Evolutionary conservation across 2,888 invertebrate genomes (phyloP).

Genomic region (Tenthredo amoena): DNA sequence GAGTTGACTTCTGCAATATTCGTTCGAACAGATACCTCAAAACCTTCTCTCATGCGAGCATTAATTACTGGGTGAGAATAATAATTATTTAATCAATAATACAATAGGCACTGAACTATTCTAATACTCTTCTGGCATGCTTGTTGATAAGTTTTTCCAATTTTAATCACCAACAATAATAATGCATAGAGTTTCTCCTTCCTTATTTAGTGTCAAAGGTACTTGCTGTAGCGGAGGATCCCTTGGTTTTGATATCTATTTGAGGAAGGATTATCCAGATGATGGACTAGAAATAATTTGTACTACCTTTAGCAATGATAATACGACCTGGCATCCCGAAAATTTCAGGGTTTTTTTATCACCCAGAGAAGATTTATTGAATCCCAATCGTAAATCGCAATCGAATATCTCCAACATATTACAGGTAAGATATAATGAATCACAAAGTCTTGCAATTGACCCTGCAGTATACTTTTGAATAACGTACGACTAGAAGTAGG

Average conservation of each 20-base stretch:
- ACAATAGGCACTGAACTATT: background rate
- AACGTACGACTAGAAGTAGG: too few species aligned
- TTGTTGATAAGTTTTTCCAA: background rate
- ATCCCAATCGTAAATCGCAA: background rate
- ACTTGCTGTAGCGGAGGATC: slow-evolving; percentile 59
- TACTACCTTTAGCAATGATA: slow-evolving; percentile 7
- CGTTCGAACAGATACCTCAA: slow-evolving; percentile 60
- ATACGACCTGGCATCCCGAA: background rate
- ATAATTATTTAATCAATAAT: background rate
- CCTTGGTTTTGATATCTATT: slow-evolving; percentile 58
- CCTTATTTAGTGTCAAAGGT: slow-evolving; percentile 56
- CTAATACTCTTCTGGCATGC: background rate
- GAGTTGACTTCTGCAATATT: slow-evolving; percentile 60
- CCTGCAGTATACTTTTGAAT: background rate
- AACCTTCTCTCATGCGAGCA: slow-evolving; percentile 59
- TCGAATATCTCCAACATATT: background rate
- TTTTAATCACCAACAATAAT: background rate
- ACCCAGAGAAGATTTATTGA: background rate
- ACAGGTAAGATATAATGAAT: slow-evolving; percentile 24
- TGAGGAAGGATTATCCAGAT: slow-evolving; percentile 27
- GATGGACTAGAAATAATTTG: slow-evolving; percentile 7
- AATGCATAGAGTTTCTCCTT: background rate
- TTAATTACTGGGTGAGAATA: slow-evolving; percentile 60
- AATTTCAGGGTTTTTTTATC: background rate
- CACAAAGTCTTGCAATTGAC: background rate